Base-by-base conservation (phyloP, 2,888 invertebrate species). In the Ennomos quercinarius region DNA sequence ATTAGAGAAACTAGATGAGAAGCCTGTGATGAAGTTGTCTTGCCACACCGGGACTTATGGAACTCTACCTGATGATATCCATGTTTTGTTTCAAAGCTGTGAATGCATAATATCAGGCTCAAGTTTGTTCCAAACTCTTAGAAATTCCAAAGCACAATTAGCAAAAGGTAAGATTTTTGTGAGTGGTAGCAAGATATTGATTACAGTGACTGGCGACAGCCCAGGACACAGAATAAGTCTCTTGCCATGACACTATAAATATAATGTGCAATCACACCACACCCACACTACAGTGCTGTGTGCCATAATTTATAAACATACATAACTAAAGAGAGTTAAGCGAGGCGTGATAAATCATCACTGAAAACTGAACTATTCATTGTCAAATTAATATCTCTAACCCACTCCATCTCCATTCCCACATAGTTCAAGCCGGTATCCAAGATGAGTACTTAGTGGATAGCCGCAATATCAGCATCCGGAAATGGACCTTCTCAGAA, bases 401-500 rank as follows among this genome's bases (percentile, higher is more conserved):
- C 27, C 5, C 27, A 17, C 17, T 17, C 17, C 4, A n/a, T n/a
- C n/a, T n/a, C n/a, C n/a, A 6, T 27, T 27, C 27, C 6, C 27
- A 27, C 83, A 40, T 77, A 96, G 96, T 95, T 42, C 94, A 95
- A 83, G 96, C 96, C 39, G 96, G 95, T 76, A 94, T 95, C 59
- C 93, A 93, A 63, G 94, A 94, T 63, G 88, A 89, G 34, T 85
- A 86, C 56, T 71, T 85, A 48, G 83, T 93, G 1, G 93, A 94
- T 65, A 94, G 94, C 37, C 94, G 94, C 55, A 95, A 94, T 59
- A 87, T 98, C 52, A 94, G 94, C 10, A 96, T 96, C 74, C 96
- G 97, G 77, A 99, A 98, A 87, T 98, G 97, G 96, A 95, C 95
- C n/a, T 96, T 98, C 77, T 93, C 94, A 62, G 96, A 96, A 64